phyloP scores from a whole-genome alignment of 2,797 vertebrate species.

The Ctenochaetus hawaiiensis region DNA sequence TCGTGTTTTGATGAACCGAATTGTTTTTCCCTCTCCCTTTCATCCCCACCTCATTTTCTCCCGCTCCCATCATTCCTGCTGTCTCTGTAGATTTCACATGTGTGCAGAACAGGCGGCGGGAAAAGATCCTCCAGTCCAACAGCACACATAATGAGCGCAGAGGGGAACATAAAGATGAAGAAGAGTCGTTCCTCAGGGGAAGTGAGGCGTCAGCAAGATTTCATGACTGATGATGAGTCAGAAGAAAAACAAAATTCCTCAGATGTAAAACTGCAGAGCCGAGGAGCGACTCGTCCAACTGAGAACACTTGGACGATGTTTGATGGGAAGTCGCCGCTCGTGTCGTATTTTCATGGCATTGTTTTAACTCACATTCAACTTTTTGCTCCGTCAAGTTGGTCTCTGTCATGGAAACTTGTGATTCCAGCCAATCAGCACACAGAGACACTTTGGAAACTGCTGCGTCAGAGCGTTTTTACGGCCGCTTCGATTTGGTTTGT shows the following conservation, averaged over 20 bases:
- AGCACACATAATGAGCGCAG: slow-evolving; percentile 11
- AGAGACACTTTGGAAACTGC: slow-evolving; percentile 37
- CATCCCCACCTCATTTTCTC: slow-evolving; percentile 1
- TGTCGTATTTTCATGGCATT: slow-evolving; percentile 1
- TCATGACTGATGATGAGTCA: slow-evolving; percentile 29
- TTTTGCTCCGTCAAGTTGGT: slow-evolving; percentile 12
- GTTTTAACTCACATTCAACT: slow-evolving; percentile 6
- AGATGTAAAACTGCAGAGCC: slow-evolving; percentile 10
- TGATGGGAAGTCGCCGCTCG: slow-evolving; percentile 20
- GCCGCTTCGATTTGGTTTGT: slow-evolving; percentile 27
- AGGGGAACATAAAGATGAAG: slow-evolving; percentile 48
- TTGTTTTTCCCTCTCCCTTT: background rate
- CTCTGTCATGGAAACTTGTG: slow-evolving; percentile 53
- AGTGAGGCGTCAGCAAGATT: slow-evolving; percentile 39
- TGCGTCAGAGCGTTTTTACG: slow-evolving; percentile 41
- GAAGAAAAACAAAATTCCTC: slow-evolving; percentile 32
- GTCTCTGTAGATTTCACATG: slow-evolving; percentile 19
- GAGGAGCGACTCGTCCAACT: background rate
- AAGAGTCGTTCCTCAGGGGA: slow-evolving; percentile 34
- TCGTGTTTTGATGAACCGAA: background rate
- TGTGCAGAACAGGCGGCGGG: slow-evolving; percentile 1
- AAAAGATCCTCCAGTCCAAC: slow-evolving; percentile 23
- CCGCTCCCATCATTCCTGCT: slow-evolving; percentile 36
- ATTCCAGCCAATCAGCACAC: slow-evolving; percentile 41
- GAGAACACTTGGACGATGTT: slow-evolving; percentile 20